These are phyloP conservation scores for Platorchestia sp. DNA, from an alignment of 1,140 invertebrate genomes.

Conservation along the genomic window DNA sequence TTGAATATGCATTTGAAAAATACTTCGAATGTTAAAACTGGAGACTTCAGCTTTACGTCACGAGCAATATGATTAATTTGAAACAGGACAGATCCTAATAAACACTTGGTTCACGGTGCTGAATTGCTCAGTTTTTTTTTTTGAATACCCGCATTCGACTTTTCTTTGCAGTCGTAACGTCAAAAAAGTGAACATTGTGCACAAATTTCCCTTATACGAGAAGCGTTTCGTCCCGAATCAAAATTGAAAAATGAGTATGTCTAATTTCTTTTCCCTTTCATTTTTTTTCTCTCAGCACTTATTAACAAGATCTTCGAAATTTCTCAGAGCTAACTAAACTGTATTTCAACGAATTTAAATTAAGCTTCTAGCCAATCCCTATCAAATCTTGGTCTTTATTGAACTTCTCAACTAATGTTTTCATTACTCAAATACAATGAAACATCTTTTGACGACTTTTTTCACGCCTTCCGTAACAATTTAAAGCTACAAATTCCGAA, in stretches of 20 bases:
- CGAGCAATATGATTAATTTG: background rate
- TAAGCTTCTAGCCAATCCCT: background rate
- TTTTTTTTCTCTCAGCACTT: background rate
- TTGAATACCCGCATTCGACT: background rate
- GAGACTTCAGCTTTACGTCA: no score
- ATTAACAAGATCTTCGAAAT: background rate
- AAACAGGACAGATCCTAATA: background rate
- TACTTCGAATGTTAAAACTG: no score
- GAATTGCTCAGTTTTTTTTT: background rate
- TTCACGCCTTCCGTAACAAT: background rate
- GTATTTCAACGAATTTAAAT: background rate
- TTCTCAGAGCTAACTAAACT: background rate
- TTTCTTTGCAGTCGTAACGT: background rate
- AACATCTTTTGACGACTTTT: background rate
- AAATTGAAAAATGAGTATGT: background rate
- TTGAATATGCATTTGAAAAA: no score
- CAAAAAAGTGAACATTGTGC: background rate
- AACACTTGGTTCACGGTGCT: background rate
- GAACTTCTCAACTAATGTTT: background rate
- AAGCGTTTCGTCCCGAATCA: no score
- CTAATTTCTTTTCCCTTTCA: background rate
- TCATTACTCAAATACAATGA: background rate
- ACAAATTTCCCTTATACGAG: background rate
- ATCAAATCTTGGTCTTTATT: background rate
- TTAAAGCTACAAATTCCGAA: background rate